Percentiles rank a stretch among this genome's conserved stretches.
These are phyloP conservation scores for Pempheris klunzingeri DNA, from an alignment of 2,797 vertebrate genomes.

Conservation along the genomic window DNA sequence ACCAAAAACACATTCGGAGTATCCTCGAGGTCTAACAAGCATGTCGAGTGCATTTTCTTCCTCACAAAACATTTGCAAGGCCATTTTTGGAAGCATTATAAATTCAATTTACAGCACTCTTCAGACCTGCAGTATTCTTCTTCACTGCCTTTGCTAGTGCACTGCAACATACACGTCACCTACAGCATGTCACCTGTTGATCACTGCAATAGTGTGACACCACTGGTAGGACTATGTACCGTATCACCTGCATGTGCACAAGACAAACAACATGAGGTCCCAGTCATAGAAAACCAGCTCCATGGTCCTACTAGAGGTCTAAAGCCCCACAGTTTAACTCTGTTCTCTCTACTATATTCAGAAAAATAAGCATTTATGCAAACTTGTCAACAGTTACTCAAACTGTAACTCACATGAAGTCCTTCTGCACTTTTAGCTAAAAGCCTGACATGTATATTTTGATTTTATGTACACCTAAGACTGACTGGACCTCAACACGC, in stretches of 20 bases:
- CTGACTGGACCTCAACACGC: not conserved
- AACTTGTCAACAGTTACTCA: not conserved
- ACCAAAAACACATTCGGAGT: not conserved
- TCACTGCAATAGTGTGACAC: not conserved
- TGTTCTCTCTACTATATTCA: not conserved
- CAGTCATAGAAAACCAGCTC: not conserved
- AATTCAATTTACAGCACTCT: not conserved
- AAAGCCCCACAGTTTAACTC: not conserved
- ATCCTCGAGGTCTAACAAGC: not conserved
- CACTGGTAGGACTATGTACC: not conserved
- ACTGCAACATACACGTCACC: not conserved
- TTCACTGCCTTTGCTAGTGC: not conserved
- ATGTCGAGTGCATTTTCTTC: not conserved
- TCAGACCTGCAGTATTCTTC: not conserved
- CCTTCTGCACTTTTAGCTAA: not conserved
- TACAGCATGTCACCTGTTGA: not conserved
- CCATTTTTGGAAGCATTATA: not conserved
- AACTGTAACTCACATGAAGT: not conserved
- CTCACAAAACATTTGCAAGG: not conserved
- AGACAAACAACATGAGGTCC: not conserved
- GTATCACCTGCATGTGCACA: not conserved
- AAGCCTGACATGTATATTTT: slow-evolving; percentile 3
- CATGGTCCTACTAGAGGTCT: not conserved
- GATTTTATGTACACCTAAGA: not conserved
- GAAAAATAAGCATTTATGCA: not conserved